Evolutionary conservation across 2,888 invertebrate species (phyloP).

Genomic region (Ischnus inquisitorius): DNA sequence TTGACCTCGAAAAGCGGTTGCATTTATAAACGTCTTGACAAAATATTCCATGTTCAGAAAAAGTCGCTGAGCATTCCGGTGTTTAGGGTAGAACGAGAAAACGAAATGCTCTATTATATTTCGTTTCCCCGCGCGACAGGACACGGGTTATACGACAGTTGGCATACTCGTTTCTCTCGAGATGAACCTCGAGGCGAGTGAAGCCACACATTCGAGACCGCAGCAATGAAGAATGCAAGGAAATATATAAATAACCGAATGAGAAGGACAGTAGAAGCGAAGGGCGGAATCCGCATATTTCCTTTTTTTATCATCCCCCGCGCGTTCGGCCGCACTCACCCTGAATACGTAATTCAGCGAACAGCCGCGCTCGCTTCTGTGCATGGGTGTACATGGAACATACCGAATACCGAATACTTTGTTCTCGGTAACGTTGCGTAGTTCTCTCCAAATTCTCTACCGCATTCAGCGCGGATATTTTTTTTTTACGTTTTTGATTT

Average conservation of each 20-base stretch:
- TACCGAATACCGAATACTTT: background rate
- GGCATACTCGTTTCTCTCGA: background rate
- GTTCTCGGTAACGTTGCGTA: background rate
- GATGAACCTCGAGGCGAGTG: background rate
- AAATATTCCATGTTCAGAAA: background rate
- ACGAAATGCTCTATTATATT: background rate
- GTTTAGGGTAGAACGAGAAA: background rate
- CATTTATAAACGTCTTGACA: too few relatives aligned
- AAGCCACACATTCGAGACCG: background rate
- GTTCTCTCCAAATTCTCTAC: background rate
- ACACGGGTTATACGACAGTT: background rate
- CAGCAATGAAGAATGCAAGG: background rate
- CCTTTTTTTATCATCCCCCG: conserved; percentile 9
- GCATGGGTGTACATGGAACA: background rate
- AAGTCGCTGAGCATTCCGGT: background rate
- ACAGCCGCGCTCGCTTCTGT: conserved; percentile 22
- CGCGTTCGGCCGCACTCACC: conserved; percentile 44
- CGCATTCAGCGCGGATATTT: background rate
- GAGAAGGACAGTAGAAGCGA: background rate
- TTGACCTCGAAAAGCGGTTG: too few relatives aligned
- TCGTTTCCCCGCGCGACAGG: background rate
- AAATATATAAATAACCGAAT: background rate
- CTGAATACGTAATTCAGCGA: conserved; percentile 47
- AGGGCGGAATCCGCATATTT: conserved; percentile 10
- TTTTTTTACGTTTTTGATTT: background rate